These are phyloP conservation scores for Apantesis nais DNA, from an alignment of 2,888 invertebrate genomes.

Conservation along the genomic window DNA sequence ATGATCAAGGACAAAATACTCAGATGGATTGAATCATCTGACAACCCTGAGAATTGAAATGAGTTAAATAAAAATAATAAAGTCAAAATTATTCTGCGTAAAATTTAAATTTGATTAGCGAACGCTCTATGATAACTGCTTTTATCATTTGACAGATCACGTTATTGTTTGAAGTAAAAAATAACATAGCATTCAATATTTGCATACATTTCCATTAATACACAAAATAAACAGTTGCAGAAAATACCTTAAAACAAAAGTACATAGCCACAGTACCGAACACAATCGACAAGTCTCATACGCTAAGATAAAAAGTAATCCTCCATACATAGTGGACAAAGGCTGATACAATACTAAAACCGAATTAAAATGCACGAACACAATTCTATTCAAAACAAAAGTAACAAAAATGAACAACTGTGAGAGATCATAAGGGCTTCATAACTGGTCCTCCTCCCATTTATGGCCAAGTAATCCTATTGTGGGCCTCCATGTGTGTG, in stretches of 20 bases:
- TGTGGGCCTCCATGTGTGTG: constrained; percentile 62
- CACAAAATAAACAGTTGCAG: not conserved
- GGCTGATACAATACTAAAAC: constrained; percentile 58
- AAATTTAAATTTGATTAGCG: not conserved
- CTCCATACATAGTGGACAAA: constrained; percentile 29
- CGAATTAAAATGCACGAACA: constrained; percentile 81
- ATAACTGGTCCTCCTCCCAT: constrained; percentile 80
- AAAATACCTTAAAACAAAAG: not conserved
- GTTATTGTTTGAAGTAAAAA: not conserved
- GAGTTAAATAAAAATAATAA: not conserved
- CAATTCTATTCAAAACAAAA: constrained; percentile 77
- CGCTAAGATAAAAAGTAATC: constrained; percentile 27
- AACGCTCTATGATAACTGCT: not conserved
- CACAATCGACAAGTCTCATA: constrained; percentile 33
- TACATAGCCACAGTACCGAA: not conserved
- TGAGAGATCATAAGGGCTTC: constrained; percentile 76
- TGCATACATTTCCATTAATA: not conserved
- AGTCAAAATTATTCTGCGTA: not conserved
- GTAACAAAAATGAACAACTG: constrained; percentile 76
- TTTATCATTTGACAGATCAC: not conserved
- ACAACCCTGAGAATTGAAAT: not conserved
- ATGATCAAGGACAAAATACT: not conserved
- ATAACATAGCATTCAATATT: not conserved
- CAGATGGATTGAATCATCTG: not conserved
- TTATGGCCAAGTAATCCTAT: constrained; percentile 82